Conservation (phyloP, 1,140 invertebrate species). For the Chelonus insularis region DNA sequence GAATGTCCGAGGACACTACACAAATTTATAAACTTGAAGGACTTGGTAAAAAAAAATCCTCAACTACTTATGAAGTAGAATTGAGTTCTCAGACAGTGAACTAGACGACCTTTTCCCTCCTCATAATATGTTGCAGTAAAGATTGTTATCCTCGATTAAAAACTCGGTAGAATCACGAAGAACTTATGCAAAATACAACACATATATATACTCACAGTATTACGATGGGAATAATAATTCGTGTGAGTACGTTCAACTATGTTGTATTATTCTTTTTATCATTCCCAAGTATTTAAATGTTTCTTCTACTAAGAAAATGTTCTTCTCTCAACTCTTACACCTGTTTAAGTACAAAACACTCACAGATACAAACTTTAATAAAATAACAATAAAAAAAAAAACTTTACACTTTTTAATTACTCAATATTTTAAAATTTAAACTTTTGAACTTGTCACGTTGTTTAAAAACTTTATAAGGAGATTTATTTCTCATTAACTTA, state of each 20-base stretch:
- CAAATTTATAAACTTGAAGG: neutral
- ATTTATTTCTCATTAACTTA: neutral
- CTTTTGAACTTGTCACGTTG: neutral
- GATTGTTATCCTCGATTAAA: constrained; percentile 6
- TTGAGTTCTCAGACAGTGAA: neutral
- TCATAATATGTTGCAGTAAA: neutral
- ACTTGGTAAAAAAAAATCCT: neutral
- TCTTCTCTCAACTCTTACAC: neutral
- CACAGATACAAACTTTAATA: neutral
- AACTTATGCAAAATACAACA: constrained; percentile 5
- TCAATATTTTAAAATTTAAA: neutral
- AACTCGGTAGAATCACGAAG: neutral
- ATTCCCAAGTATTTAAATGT: constrained; percentile 1
- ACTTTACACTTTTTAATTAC: too few species aligned
- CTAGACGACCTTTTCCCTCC: constrained; percentile 2
- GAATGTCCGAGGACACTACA: neutral
- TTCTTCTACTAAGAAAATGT: neutral
- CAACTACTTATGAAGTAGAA: neutral
- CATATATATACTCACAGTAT: neutral
- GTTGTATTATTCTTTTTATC: neutral
- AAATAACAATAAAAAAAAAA: neutral
- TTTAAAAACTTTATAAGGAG: neutral
- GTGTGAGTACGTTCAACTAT: neutral
- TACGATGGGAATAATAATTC: neutral
- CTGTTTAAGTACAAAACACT: neutral